Conservation (phyloP, 2,888 invertebrate genomes). For the Netelia inedita region DNA sequence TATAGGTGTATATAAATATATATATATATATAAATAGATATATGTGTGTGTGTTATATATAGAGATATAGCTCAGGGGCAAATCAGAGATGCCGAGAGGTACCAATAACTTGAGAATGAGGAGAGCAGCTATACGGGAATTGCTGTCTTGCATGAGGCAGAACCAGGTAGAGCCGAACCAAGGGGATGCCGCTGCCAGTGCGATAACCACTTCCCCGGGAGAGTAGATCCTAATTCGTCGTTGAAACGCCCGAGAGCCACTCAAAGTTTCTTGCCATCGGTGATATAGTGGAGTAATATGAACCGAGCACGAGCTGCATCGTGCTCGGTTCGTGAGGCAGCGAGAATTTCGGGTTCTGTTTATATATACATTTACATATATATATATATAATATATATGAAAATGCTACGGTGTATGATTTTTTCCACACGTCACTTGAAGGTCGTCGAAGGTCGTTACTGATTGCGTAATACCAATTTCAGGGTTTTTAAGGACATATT, state of each 20-base stretch:
- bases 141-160: slow-evolving; percentile 11
- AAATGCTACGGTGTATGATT: too few relatives aligned
- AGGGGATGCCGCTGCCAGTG: slow-evolving; percentile 6
- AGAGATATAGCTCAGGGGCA: slow-evolving; percentile 17
- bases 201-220: slow-evolving; percentile 46
- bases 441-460: too few relatives aligned
- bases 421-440: too few relatives aligned
- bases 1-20: neutral
- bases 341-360: too few relatives aligned
- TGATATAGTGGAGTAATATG: slow-evolving; percentile 36
- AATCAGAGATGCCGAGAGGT: slow-evolving; percentile 26
- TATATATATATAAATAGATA: too few relatives aligned
- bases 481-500: too few relatives aligned
- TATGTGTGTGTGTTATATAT: too few relatives aligned
- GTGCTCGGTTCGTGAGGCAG: too few relatives aligned
- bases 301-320: neutral
- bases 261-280: slow-evolving; percentile 52
- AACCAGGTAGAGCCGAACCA: neutral
- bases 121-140: slow-evolving; percentile 5
- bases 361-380: too few relatives aligned
- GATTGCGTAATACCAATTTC: too few relatives aligned
- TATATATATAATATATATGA: too few relatives aligned
- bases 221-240: slow-evolving; percentile 62
- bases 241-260: slow-evolving; percentile 55
- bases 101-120: slow-evolving; percentile 35